Percentiles rank a stretch among this genome's conserved stretches.
phyloP scores from a whole-genome alignment of 2,113 vertebrate genomes.

The Henicopernis longicauda region DNA sequence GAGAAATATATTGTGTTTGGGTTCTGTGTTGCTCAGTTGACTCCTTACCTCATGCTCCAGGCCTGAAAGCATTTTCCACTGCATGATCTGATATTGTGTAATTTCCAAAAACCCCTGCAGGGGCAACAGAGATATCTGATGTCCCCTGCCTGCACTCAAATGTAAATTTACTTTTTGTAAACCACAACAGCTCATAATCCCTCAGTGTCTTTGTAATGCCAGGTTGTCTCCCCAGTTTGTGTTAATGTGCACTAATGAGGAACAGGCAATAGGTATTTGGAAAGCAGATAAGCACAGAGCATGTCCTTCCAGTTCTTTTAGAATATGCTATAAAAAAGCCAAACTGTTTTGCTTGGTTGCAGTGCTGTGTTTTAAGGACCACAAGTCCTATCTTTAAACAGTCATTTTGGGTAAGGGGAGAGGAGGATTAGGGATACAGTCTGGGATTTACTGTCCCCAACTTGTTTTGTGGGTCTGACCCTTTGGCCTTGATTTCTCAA shows the following conservation, averaged over 20 bases:
- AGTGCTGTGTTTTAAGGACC: not conserved
- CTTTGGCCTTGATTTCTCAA: not conserved
- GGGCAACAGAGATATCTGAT: constrained; percentile 25
- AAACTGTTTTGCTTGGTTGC: not conserved
- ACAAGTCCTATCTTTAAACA: not conserved
- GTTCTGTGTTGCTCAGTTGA: not conserved
- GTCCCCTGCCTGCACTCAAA: constrained; percentile 3
- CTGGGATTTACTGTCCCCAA: not conserved
- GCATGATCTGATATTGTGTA: not conserved
- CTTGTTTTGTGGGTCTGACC: not conserved
- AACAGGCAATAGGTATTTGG: not conserved
- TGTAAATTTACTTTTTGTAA: constrained; percentile 39
- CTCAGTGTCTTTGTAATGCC: not conserved
- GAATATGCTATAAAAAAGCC: not conserved
- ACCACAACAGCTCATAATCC: constrained; percentile 7
- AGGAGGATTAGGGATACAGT: not conserved
- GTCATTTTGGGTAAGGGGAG: not conserved
- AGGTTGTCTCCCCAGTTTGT: constrained; percentile 15
- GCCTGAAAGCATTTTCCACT: constrained; percentile 23
- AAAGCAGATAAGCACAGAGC: constrained; percentile 26
- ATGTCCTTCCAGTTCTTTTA: not conserved
- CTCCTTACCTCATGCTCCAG: not conserved
- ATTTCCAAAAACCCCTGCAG: constrained; percentile 27
- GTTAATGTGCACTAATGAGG: constrained; percentile 13
- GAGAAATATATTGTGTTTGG: not conserved